Percentiles rank a stretch among this genome's conserved stretches.
phyloP scores from a whole-genome alignment of 2,797 vertebrate genomes.

The Parauchenoglanis ngamensis region DNA sequence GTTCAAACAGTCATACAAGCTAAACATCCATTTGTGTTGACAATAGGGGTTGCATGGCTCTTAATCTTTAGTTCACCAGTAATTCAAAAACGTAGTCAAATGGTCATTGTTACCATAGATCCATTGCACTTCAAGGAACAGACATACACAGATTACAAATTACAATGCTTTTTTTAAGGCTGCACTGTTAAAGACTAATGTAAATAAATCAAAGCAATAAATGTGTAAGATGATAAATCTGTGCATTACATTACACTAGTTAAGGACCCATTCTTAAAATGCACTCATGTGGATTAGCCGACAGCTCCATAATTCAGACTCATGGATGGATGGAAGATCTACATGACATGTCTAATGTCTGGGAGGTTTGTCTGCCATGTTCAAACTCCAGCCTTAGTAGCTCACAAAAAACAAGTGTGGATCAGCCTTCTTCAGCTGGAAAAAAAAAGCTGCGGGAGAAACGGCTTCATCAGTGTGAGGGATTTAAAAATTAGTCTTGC shows the following conservation, averaged over 20 bases:
- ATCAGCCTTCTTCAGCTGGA: background rate
- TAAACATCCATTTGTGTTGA: no score
- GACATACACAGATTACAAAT: no score
- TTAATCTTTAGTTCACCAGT: no score
- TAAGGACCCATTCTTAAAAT: background rate
- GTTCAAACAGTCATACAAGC: no score
- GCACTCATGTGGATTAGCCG: background rate
- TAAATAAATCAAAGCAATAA: no score
- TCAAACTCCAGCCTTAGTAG: background rate
- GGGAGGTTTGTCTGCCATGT: background rate
- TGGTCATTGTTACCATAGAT: no score
- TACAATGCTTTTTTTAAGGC: no score
- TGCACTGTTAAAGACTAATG: no score
- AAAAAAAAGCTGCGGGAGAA: background rate
- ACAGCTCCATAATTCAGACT: background rate
- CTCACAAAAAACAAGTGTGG: background rate
- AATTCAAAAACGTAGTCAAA: no score
- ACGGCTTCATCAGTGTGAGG: background rate
- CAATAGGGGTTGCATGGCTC: no score
- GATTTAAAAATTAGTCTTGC: background rate
- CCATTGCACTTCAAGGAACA: no score
- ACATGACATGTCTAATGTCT: background rate
- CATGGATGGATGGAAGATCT: background rate
- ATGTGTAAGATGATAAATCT: background rate
- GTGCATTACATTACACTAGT: background rate